A percentile compares a stretch with the other conserved stretches of the same genome.
Evolutionary conservation across 2,888 invertebrate species (phyloP).

Genomic region (Amblyjoppa fuscipennis): DNA sequence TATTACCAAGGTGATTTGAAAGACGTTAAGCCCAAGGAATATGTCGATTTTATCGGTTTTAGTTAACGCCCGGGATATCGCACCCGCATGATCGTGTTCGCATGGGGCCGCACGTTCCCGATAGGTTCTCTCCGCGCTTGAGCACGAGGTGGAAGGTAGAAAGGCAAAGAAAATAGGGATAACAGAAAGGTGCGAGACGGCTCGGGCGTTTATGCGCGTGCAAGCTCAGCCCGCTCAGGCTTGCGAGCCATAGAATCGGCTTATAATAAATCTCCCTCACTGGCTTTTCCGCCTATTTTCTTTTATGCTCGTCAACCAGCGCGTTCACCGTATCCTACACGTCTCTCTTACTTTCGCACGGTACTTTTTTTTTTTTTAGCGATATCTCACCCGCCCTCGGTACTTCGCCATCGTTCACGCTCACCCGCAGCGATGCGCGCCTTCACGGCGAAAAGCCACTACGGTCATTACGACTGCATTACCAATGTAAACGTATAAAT

Average conservation of each 20-base stretch:
- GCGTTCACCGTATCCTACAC: neutral
- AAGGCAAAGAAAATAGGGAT: conserved; percentile 1
- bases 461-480: conserved; percentile 70
- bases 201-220: conserved; percentile 29
- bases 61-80: conserved; percentile 59
- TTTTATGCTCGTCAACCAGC: conserved; percentile 39
- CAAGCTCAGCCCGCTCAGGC: conserved; percentile 31
- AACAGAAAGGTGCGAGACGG: conserved; percentile 24
- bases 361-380: conserved; percentile 15
- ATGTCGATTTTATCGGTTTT: conserved; percentile 68
- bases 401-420: conserved; percentile 1
- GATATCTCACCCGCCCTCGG: neutral
- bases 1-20: conserved; percentile 62
- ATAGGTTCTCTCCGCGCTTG: neutral
- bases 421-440: conserved; percentile 36
- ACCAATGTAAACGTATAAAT: conserved; percentile 72
- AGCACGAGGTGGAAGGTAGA: neutral
- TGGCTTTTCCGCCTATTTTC: conserved; percentile 46
- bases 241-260: conserved; percentile 29
- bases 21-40: conserved; percentile 62
- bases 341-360: conserved; percentile 21
- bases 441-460: conserved; percentile 66
- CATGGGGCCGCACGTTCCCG: conserved; percentile 18
- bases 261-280: conserved; percentile 54
- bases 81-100: conserved; percentile 43